Evolutionary conservation across 2,888 invertebrate species (phyloP).

Genomic region (Morpho helenor): DNA sequence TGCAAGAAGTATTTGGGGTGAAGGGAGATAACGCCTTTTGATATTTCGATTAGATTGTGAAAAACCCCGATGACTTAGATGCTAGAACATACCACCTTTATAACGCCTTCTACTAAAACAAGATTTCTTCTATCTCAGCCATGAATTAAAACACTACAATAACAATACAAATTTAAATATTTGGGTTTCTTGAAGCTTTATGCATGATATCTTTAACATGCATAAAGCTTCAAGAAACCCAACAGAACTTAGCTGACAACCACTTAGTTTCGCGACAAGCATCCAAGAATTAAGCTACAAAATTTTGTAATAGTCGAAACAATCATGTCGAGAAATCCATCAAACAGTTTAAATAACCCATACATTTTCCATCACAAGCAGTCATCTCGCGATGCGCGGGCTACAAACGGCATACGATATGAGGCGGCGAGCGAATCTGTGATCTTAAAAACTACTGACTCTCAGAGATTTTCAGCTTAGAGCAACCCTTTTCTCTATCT

Average conservation of each 20-base stretch:
- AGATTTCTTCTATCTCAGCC: not conserved
- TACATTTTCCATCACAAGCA: not conserved
- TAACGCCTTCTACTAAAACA: not conserved
- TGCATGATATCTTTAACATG: too few species aligned
- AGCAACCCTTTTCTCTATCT: not conserved
- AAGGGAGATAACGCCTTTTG: not conserved
- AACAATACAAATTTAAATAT: too few species aligned
- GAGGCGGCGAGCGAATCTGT: slow-evolving; percentile 33
- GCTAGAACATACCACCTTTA: too few species aligned
- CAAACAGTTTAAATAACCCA: slow-evolving; percentile 2
- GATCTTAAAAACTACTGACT: slow-evolving; percentile 2
- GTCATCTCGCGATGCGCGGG: slow-evolving; percentile 14
- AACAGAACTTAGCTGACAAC: too few species aligned
- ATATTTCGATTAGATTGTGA: not conserved
- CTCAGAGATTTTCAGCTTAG: not conserved
- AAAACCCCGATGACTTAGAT: not conserved
- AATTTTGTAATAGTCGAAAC: too few species aligned
- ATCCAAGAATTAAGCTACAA: too few species aligned
- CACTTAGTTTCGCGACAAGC: too few species aligned
- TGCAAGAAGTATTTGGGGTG: not conserved
- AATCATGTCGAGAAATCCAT: not conserved
- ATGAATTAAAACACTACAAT: too few species aligned
- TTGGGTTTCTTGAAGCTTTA: too few species aligned
- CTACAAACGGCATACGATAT: slow-evolving; percentile 59
- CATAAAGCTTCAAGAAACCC: too few species aligned